Evolutionary conservation across 1,140 invertebrate genomes (phyloP).

Genomic region (Amyelois transitella): DNA sequence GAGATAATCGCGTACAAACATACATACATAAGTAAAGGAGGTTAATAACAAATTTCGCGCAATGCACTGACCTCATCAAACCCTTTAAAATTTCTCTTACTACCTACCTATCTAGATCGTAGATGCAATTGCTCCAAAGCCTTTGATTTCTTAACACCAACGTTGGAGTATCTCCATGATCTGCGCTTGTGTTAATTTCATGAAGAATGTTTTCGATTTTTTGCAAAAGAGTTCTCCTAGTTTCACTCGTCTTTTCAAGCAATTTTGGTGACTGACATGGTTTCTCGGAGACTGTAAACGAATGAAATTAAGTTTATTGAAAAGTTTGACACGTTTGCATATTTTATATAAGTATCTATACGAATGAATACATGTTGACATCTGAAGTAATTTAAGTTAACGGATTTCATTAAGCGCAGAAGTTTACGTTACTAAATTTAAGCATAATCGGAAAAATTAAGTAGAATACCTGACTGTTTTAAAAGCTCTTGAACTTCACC

Average conservation of each 20-base stretch:
- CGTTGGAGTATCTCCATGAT: slow-evolving; percentile 35
- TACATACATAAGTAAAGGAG: too few relatives aligned
- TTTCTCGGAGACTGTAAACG: slow-evolving; percentile 12
- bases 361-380: not conserved
- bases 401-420: too few relatives aligned
- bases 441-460: not conserved
- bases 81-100: too few relatives aligned
- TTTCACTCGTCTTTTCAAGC: slow-evolving; percentile 20
- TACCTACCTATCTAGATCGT: slow-evolving; percentile 59
- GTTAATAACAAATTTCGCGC: too few relatives aligned
- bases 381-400: too few relatives aligned
- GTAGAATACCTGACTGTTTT: slow-evolving; percentile 10
- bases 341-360: not conserved
- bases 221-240: slow-evolving; percentile 33
- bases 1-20: too few relatives aligned
- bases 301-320: not conserved
- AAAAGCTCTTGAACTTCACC: slow-evolving; percentile 49
- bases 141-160: slow-evolving; percentile 53
- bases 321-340: not conserved
- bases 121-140: slow-evolving; percentile 69
- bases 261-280: slow-evolving; percentile 4
- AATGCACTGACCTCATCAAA: too few relatives aligned
- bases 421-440: too few relatives aligned
- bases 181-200: slow-evolving; percentile 42
- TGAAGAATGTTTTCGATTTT: slow-evolving; percentile 50